Evolutionary conservation across 1,140 invertebrate species (phyloP).

Genomic region (Pogonognathellus flavescens): DNA sequence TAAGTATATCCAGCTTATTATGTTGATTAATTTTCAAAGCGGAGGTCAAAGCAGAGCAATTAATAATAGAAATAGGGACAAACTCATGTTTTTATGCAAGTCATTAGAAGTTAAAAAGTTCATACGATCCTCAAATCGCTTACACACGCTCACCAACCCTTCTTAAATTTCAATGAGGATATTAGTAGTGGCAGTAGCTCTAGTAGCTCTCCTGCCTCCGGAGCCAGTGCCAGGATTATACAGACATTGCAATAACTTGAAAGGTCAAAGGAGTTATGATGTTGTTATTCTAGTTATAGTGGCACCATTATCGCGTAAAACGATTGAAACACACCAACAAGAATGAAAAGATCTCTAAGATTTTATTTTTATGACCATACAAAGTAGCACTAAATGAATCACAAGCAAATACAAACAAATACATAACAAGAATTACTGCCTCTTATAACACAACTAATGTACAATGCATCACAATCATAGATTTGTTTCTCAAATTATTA

Average conservation of each 20-base stretch:
- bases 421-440: neutral
- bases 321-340: neutral
- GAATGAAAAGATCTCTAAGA: neutral
- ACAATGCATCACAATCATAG: too few relatives aligned
- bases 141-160: too few relatives aligned
- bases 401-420: slow-evolving; percentile 6
- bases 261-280: slow-evolving; percentile 23
- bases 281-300: slow-evolving; percentile 22
- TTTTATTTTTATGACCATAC: slow-evolving; percentile 19
- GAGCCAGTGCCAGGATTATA: neutral
- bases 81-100: too few relatives aligned
- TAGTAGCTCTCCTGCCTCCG: neutral
- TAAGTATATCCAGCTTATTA: too few relatives aligned
- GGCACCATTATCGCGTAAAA: neutral
- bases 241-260: neutral
- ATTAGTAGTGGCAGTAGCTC: too few relatives aligned
- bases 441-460: neutral
- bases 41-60: too few relatives aligned
- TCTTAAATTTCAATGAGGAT: too few relatives aligned
- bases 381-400: slow-evolving; percentile 4
- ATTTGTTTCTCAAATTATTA: too few relatives aligned
- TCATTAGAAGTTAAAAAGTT: too few relatives aligned
- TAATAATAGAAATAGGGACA: too few relatives aligned
- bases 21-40: too few relatives aligned
- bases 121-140: too few relatives aligned